A percentile compares a stretch with the other conserved stretches of the same genome.
Evolutionary conservation across 2,113 vertebrate species (phyloP).

Genomic region (Psilopogon haemacephalus): DNA sequence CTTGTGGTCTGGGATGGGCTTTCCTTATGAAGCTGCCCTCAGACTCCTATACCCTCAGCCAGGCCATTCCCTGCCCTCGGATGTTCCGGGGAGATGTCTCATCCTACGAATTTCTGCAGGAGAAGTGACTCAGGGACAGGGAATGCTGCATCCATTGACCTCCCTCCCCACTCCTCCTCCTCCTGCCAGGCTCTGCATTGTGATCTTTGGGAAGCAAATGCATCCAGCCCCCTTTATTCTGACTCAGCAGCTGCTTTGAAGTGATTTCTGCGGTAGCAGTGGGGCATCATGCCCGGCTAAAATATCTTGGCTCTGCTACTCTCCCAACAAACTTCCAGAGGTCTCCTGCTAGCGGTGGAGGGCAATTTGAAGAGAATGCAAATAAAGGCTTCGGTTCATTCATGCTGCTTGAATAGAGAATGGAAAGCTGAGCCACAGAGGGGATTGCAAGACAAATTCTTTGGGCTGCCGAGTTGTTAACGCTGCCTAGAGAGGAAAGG

Average conservation of each 20-base stretch:
- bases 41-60: not conserved
- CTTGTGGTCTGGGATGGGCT: not conserved
- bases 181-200: constrained; percentile 5
- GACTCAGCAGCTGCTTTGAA: constrained; percentile 65
- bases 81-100: not conserved
- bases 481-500: constrained; percentile 39
- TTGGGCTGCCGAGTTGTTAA: constrained; percentile 40
- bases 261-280: constrained; percentile 42
- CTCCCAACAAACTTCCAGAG: constrained; percentile 64
- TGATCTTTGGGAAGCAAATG: constrained; percentile 31
- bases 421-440: constrained; percentile 51
- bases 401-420: constrained; percentile 60
- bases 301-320: constrained; percentile 65
- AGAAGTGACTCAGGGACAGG: constrained; percentile 36
- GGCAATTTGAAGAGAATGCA: constrained; percentile 74
- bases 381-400: constrained; percentile 70
- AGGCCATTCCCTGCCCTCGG: not conserved
- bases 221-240: constrained; percentile 50
- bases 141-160: constrained; percentile 33
- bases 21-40: not conserved
- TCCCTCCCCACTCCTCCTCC: not conserved
- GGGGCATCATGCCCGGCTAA: constrained; percentile 61
- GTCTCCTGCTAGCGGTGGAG: constrained; percentile 67
- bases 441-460: constrained; percentile 55
- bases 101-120: not conserved